Percentiles rank a stretch among this genome's conserved stretches.
Conservation (phyloP, 2,888 invertebrate species). For the Lasioglossum zephyrum region DNA sequence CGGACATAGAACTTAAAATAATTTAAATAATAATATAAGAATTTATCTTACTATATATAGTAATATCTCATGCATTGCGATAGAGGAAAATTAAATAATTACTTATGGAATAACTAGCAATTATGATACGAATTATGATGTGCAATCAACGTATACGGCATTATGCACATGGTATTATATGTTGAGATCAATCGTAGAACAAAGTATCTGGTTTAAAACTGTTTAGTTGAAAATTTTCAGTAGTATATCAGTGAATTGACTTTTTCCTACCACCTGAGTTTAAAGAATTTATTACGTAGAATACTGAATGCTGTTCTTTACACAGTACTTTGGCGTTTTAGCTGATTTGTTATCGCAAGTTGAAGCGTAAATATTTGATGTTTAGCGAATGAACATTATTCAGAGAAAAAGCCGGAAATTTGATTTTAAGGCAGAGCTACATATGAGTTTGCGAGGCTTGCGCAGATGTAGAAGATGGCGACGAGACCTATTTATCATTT, state of each 20-base stretch:
- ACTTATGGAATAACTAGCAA: not conserved
- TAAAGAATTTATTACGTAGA: not conserved
- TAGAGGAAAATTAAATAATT: not conserved
- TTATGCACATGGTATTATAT: not conserved
- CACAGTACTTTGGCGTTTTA: not conserved
- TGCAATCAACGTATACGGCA: not conserved
- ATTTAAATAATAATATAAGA: not conserved
- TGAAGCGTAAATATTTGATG: not conserved
- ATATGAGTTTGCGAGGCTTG: not conserved
- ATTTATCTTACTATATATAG: not conserved
- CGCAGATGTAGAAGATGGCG: not conserved
- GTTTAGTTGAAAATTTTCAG: not conserved
- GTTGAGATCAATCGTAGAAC: not conserved
- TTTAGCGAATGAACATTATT: not conserved
- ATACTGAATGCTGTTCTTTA: not conserved
- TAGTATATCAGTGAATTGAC: not conserved
- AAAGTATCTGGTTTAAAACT: not conserved
- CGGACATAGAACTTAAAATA: not conserved
- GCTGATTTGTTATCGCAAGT: not conserved
- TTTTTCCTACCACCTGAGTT: not conserved
- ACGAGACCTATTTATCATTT: not conserved
- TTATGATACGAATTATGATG: not conserved
- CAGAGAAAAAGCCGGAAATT: not conserved
- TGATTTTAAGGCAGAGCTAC: too few species aligned
- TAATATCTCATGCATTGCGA: not conserved